Conservation (phyloP, 2,888 invertebrate genomes). For the Clepsis dumicolana region DNA sequence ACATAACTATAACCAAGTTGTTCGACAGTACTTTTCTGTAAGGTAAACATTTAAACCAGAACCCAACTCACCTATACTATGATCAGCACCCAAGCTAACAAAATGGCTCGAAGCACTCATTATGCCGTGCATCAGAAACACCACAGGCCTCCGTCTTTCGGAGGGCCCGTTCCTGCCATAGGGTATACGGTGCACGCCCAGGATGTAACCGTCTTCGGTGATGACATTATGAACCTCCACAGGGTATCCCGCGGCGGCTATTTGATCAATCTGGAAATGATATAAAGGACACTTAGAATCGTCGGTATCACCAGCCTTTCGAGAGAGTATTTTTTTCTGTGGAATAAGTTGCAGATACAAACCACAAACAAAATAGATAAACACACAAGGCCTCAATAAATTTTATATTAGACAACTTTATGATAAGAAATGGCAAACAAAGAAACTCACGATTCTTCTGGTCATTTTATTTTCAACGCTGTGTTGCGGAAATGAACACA, state of each 20-base stretch:
- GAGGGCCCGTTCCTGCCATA: constrained; percentile 47
- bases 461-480: constrained; percentile 1
- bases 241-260: constrained; percentile 52
- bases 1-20: too few relatives aligned
- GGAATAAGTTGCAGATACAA: too few relatives aligned
- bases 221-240: constrained; percentile 53
- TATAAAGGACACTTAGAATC: too few relatives aligned
- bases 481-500: constrained; percentile 10
- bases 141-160: constrained; percentile 54
- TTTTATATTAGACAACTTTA: too few relatives aligned
- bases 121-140: constrained; percentile 70
- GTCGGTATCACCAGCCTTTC: too few relatives aligned
- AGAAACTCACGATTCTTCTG: constrained; percentile 25
- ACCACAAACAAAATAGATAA: too few relatives aligned
- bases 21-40: too few relatives aligned
- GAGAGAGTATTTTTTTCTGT: too few relatives aligned
- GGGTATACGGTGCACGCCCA: constrained; percentile 68
- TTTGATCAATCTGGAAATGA: constrained; percentile 52
- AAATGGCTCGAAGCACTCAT: constrained; percentile 55
- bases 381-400: too few relatives aligned
- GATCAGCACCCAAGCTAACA: constrained; percentile 56
- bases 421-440: too few relatives aligned
- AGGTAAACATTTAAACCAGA: too few relatives aligned
- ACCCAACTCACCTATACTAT: constrained; percentile 54
- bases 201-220: constrained; percentile 66